Base-by-base conservation (phyloP, 2,113 vertebrate genomes). In the Pygoscelis adeliae region DNA sequence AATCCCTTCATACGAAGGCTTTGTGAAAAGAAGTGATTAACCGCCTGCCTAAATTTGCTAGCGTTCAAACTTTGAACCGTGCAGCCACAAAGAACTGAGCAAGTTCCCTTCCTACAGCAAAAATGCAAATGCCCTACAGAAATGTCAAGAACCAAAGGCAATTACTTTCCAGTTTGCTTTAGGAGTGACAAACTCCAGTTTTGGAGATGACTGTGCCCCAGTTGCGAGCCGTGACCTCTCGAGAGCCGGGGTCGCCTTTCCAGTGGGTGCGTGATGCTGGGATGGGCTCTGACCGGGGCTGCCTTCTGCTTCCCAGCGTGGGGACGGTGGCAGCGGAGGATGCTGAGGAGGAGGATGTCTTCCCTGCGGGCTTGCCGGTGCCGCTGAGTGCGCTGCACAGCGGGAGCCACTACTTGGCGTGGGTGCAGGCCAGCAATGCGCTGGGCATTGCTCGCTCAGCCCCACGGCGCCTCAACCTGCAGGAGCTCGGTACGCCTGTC, bases 391-490 rank as follows among this genome's bases (percentile, higher is more conserved):
- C n/a, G 4, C 49, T 98, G 67, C 72, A 8, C 1, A 53, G 77
- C 0, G 30, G 90, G 32, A 97, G 63, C 50, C 65, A 0, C 38
- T 98, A 98, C 90, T 72, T 3, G 6, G 86, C 83, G 8, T 98
- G 97, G 96, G 92, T 98, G 62, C 82, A 89, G 53, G 98, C 98
- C 82, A 79, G 58, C 77, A 99, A 99, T 15, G 42, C 3, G 0
- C 77, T 99, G 49, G 98, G 98, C 9, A 11, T 26, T 3, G 90
- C 96, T 34, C 58, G 42, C 67, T 99, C 98, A 0, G 66, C 83
- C 30, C 93, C n/a, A 0, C 67, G 2, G 56, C 83, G 5, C 8
- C 69, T 99, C 66, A 6, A 90, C 40, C 95, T 98, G 93, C 95
- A 76, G 23, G 92, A 98, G 40, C 91, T 98, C 9, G 98, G 98